These are phyloP conservation scores for Enteromius fasciolatus DNA, from an alignment of 2,797 vertebrate genomes.

Conservation along the genomic window DNA sequence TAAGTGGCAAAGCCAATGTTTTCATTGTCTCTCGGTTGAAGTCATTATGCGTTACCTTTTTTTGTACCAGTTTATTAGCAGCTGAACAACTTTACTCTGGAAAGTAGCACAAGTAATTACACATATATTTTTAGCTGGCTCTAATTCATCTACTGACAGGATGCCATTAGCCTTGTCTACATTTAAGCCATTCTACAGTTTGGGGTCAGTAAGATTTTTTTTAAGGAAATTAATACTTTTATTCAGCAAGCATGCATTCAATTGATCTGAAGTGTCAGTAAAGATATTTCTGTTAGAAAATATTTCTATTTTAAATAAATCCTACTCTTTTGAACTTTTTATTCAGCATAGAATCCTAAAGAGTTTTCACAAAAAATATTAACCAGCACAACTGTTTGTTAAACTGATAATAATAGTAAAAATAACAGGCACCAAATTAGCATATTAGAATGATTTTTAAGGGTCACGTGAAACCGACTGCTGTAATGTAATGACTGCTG, in stretches of 20 bases:
- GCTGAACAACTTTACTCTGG: background rate
- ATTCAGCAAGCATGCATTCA: background rate
- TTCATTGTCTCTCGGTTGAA: background rate
- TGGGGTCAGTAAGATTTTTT: background rate
- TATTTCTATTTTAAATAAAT: background rate
- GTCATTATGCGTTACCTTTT: background rate
- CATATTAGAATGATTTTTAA: background rate
- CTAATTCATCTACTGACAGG: background rate
- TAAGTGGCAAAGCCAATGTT: background rate
- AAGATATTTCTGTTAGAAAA: background rate
- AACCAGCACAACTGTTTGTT: background rate
- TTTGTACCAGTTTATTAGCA: background rate
- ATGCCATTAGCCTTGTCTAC: background rate
- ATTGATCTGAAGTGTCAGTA: background rate
- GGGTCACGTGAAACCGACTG: background rate
- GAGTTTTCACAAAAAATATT: background rate
- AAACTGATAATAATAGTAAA: background rate
- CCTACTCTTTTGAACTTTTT: background rate
- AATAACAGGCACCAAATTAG: background rate
- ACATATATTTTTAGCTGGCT: background rate
- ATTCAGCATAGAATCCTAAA: too few relatives aligned
- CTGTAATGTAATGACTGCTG: background rate
- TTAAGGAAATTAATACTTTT: background rate
- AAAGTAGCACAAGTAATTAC: background rate
- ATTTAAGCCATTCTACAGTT: background rate